Percentiles rank a stretch among this genome's conserved stretches.
phyloP scores from a whole-genome alignment of 2,888 invertebrate genomes.

The Dryococelus australis region DNA sequence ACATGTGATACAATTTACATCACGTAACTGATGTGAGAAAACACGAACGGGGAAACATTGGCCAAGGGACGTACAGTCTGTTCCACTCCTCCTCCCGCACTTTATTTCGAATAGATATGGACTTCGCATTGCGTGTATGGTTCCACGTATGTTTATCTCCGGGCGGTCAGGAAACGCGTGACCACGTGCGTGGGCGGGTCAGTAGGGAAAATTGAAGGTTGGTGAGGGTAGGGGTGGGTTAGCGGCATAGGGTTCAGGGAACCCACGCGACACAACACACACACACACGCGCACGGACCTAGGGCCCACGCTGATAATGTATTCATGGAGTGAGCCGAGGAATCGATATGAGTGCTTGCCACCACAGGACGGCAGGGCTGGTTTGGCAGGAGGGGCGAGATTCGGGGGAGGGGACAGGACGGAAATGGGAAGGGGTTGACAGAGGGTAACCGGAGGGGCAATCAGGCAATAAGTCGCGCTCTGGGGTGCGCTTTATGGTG shows the following conservation, averaged over 20 bases:
- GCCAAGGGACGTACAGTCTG: too few species aligned
- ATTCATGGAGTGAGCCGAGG: neutral
- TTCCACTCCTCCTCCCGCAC: too few species aligned
- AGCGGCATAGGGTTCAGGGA: neutral
- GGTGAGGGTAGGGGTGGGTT: neutral
- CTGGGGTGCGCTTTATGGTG: neutral
- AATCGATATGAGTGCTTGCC: conserved; percentile 3
- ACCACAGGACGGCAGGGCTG: neutral
- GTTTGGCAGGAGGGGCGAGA: neutral
- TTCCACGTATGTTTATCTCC: neutral
- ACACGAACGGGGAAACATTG: too few species aligned
- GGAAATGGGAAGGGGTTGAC: neutral
- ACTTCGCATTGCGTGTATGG: too few species aligned
- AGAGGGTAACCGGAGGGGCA: neutral
- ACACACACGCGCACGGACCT: neutral
- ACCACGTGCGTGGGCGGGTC: neutral
- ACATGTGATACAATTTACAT: too few species aligned
- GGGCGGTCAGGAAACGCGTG: neutral
- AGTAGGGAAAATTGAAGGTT: neutral
- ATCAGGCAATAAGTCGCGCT: neutral
- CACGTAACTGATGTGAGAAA: too few species aligned
- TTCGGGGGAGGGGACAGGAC: neutral
- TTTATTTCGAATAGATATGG: too few species aligned
- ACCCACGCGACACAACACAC: too few species aligned
- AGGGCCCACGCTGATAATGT: neutral